phyloP scores from a whole-genome alignment of 2,797 vertebrate species.

The Phoebastria nigripes region DNA sequence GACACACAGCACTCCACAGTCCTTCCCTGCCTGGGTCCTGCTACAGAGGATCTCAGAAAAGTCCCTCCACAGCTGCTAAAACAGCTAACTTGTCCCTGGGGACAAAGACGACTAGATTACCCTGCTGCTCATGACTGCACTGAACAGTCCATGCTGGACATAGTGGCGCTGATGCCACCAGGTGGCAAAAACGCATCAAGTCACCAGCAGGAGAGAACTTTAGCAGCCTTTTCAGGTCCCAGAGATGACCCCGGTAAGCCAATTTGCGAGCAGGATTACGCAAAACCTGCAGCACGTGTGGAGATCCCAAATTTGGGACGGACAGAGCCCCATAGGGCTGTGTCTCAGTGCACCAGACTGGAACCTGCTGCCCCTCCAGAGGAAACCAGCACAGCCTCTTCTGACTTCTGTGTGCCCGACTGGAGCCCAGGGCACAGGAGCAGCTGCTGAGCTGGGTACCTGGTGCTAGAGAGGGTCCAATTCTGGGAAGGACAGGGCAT shows the following conservation, averaged over 20 bases:
- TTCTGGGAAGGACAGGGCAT: not conserved
- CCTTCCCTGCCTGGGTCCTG: not conserved
- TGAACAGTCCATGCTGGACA: not conserved
- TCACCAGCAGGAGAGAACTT: not conserved
- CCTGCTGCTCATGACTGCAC: not conserved
- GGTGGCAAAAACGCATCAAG: not conserved
- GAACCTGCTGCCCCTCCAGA: not conserved
- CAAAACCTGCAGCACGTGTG: not conserved
- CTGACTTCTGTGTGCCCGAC: not conserved
- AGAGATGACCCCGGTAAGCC: accelerated
- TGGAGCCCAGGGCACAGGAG: not conserved
- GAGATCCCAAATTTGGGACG: not conserved
- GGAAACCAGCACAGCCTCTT: not conserved
- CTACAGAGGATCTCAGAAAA: not conserved
- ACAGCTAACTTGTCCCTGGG: not conserved
- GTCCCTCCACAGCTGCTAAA: not conserved
- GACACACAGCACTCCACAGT: not conserved
- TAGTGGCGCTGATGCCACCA: not conserved
- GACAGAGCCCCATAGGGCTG: not conserved
- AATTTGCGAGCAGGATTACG: not conserved
- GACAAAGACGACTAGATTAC: not conserved
- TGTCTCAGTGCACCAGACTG: not conserved
- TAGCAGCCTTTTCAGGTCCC: not conserved
- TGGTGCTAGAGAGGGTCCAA: not conserved
- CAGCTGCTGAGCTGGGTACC: not conserved